Evolutionary conservation across 2,113 vertebrate genomes (phyloP).

Genomic region (Microtus ochrogaster): DNA sequence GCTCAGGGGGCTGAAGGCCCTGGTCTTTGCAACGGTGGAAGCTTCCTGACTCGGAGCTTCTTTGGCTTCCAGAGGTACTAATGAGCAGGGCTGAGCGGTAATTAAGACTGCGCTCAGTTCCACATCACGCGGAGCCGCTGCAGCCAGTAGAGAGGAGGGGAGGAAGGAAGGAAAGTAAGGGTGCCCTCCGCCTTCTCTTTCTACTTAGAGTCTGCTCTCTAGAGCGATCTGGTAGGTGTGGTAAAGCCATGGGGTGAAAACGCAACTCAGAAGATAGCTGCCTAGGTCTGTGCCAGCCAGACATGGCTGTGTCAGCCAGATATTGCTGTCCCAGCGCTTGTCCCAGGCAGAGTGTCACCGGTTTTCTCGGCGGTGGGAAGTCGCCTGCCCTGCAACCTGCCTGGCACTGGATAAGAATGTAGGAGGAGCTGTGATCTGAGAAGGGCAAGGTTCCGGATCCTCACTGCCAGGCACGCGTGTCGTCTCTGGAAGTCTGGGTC

Average conservation of each 20-base stretch:
- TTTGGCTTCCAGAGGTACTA: slow-evolving; percentile 62
- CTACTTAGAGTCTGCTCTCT: neutral
- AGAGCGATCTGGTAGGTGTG: neutral
- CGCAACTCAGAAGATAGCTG: neutral
- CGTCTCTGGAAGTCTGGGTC: neutral
- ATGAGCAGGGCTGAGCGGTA: slow-evolving; percentile 71
- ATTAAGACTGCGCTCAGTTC: slow-evolving; percentile 77
- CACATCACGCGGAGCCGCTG: slow-evolving; percentile 66
- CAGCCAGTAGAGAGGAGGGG: slow-evolving; percentile 28
- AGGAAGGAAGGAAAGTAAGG: slow-evolving; percentile 14
- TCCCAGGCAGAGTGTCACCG: neutral
- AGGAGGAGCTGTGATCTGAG: neutral
- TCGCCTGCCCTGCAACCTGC: neutral
- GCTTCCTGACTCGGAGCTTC: slow-evolving; percentile 23
- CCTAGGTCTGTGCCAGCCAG: neutral
- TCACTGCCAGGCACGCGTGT: neutral
- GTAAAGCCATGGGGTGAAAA: no score
- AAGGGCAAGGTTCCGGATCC: neutral
- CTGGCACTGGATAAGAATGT: neutral
- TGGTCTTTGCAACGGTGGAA: neutral
- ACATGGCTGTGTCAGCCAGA: neutral
- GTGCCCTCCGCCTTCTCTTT: slow-evolving; percentile 26
- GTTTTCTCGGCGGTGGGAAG: neutral
- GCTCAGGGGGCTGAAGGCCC: neutral
- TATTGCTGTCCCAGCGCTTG: neutral